Percentiles rank a stretch among this genome's conserved stretches.
Evolutionary conservation across 2,113 vertebrate species (phyloP).

Genomic region (Alectura lathami): DNA sequence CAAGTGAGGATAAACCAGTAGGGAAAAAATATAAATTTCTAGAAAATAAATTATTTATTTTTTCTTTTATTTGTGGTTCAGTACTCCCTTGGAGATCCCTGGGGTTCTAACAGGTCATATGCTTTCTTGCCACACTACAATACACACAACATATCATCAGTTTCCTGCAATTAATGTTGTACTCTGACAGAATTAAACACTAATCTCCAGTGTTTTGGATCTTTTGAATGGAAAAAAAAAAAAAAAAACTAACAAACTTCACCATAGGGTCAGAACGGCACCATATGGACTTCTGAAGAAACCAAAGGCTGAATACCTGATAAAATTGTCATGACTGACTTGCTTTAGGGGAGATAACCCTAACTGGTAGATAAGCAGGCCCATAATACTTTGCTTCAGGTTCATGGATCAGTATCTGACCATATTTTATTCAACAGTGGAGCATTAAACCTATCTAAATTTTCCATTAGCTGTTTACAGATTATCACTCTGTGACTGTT

Average conservation of each 20-base stretch:
- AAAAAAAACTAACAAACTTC: background rate
- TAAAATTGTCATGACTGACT: background rate
- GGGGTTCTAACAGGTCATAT: background rate
- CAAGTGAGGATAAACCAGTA: fast-evolving
- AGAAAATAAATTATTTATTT: background rate
- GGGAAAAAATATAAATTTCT: background rate
- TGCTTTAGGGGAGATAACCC: background rate
- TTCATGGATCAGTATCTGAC: background rate
- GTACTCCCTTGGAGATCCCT: background rate
- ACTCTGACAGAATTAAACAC: background rate
- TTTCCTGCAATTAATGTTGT: background rate
- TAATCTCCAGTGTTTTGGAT: background rate
- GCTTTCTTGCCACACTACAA: background rate
- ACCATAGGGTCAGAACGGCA: background rate
- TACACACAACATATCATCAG: background rate
- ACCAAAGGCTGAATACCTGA: background rate
- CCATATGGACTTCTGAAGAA: background rate
- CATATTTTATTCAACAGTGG: background rate
- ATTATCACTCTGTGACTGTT: background rate
- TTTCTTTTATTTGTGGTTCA: background rate
- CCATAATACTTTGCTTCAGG: background rate
- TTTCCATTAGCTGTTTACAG: background rate
- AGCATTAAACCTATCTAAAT: background rate
- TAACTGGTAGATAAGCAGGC: background rate
- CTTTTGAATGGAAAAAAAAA: background rate